Evolutionary conservation across 1,140 invertebrate species (phyloP).

Genomic region (Ceratosolen fusciceps): DNA sequence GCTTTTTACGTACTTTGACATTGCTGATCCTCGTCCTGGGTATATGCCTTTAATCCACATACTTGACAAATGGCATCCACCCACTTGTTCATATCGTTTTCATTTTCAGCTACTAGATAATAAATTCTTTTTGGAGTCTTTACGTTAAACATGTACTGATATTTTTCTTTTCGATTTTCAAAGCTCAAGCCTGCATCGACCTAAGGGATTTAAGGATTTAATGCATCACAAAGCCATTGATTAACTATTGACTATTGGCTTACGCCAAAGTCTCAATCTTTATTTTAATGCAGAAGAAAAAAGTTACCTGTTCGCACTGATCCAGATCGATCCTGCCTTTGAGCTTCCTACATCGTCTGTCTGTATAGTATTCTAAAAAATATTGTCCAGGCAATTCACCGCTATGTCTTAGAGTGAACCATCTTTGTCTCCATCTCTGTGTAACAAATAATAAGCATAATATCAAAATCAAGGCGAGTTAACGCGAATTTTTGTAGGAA

Average conservation of each 20-base stretch:
- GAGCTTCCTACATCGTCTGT: conserved; percentile 85
- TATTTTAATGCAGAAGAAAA: neutral
- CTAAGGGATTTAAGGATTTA: too few species aligned
- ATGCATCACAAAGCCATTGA: conserved; percentile 41
- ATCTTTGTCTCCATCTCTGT: conserved; percentile 93
- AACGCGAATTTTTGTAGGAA: too few species aligned
- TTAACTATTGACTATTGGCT: neutral
- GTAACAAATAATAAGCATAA: conserved; percentile 33
- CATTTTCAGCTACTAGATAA: conserved; percentile 91
- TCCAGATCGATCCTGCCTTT: conserved; percentile 95
- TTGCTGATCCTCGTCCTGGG: conserved; percentile 79
- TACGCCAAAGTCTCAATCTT: neutral
- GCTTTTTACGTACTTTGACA: conserved; percentile 60
- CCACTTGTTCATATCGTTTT: conserved; percentile 95
- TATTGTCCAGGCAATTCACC: conserved; percentile 94
- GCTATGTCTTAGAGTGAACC: conserved; percentile 91
- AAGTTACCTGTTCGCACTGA: conserved; percentile 91
- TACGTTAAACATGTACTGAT: conserved; percentile 90
- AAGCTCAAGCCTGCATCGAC: conserved; percentile 89
- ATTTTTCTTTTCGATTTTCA: conserved; percentile 85
- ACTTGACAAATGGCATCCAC: conserved; percentile 94
- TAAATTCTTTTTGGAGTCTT: conserved; percentile 90
- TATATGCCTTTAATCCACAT: conserved; percentile 86
- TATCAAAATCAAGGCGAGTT: neutral
- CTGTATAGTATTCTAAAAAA: conserved; percentile 93